A percentile compares a stretch with the other conserved stretches of the same genome.
Conservation (phyloP, 2,888 invertebrate genomes). For the Doris montereyensis region DNA sequence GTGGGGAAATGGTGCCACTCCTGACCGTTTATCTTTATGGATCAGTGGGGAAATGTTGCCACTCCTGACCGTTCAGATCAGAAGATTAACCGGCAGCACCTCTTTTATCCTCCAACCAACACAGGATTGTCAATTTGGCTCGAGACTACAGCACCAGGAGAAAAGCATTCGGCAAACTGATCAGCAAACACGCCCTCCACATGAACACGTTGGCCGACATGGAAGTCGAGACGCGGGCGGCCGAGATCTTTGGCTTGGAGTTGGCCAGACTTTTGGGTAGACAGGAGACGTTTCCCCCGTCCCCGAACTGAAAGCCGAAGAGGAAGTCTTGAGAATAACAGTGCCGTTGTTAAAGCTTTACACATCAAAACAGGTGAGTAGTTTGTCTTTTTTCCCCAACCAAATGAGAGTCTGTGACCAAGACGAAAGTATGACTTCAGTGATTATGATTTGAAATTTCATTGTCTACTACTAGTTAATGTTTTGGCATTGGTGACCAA, state of each 20-base stretch:
- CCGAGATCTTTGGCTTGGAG: constrained; percentile 74
- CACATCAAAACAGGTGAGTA: constrained; percentile 75
- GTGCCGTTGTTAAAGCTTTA: constrained; percentile 76
- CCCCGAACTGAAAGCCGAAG: constrained; percentile 69
- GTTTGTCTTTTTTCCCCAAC: not conserved
- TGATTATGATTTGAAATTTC: too few species aligned
- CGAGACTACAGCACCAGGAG: constrained; percentile 75
- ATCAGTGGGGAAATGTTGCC: too few species aligned
- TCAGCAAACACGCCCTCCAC: constrained; percentile 75
- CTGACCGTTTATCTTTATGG: too few species aligned
- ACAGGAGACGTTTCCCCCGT: constrained; percentile 59
- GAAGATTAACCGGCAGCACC: too few species aligned
- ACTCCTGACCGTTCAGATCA: too few species aligned
- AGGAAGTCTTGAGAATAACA: constrained; percentile 74
- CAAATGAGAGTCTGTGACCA: not conserved
- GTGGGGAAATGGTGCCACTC: too few species aligned
- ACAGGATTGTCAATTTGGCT: constrained; percentile 74
- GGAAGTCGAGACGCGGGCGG: constrained; percentile 75
- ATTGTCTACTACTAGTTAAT: too few species aligned
- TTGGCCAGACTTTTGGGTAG: constrained; percentile 74
- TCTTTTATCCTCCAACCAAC: too few species aligned
- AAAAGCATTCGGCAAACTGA: constrained; percentile 74
- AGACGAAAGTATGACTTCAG: too few species aligned
- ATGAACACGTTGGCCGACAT: constrained; percentile 74
- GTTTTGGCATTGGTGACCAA: too few species aligned